Conservation (phyloP, 2,797 vertebrate genomes). For the Jordanella pulchra region DNA sequence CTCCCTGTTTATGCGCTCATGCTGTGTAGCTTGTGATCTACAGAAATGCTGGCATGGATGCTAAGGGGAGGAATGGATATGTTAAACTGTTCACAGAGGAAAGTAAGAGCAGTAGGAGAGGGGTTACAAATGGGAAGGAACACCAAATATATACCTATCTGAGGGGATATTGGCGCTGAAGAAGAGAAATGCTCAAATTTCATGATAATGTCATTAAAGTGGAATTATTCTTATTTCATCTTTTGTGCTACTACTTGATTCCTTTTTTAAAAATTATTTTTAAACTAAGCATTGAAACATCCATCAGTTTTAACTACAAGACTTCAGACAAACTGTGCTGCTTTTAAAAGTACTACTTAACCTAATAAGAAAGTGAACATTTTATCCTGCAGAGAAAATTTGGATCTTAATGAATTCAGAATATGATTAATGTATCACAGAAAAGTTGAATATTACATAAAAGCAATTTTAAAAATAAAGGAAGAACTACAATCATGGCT, state of each 20-base stretch:
- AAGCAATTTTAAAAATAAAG: neutral
- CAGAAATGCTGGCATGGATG: constrained; percentile 40
- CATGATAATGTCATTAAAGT: constrained; percentile 67
- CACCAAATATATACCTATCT: constrained; percentile 47
- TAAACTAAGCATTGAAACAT: neutral
- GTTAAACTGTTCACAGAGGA: constrained; percentile 31
- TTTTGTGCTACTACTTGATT: constrained; percentile 18
- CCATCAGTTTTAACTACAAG: neutral
- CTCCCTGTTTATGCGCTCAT: constrained; percentile 34
- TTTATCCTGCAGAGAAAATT: neutral
- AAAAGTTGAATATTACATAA: neutral
- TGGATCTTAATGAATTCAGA: neutral
- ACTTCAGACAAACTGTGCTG: neutral
- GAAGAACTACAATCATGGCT: no score
- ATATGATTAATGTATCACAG: neutral
- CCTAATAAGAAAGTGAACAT: neutral
- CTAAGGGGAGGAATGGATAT: constrained; percentile 13
- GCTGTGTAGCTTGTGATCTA: constrained; percentile 34
- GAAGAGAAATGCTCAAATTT: constrained; percentile 39
- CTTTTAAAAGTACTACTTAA: neutral
- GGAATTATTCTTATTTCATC: constrained; percentile 27
- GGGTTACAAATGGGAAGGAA: constrained; percentile 40
- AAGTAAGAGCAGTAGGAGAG: constrained; percentile 33
- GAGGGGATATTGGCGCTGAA: constrained; percentile 32
- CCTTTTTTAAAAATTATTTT: constrained; percentile 2